These are phyloP conservation scores for Papilio helenus DNA, from an alignment of 1,140 invertebrate species.

Conservation along the genomic window DNA sequence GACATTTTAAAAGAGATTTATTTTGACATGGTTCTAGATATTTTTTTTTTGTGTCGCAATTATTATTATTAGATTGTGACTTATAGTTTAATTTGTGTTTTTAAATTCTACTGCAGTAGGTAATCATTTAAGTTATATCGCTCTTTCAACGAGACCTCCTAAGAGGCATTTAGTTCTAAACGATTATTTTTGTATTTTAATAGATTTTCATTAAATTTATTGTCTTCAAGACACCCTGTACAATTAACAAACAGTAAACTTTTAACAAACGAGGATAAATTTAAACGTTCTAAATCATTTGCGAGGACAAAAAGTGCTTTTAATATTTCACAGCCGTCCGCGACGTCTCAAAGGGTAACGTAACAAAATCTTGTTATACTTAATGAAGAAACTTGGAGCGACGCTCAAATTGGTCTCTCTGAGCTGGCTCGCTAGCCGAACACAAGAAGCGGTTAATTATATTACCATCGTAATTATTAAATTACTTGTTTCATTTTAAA, in stretches of 20 bases:
- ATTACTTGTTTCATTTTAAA: constrained; percentile 22
- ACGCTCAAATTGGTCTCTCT: constrained; percentile 68
- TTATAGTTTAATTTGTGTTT: no score
- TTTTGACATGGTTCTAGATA: neutral
- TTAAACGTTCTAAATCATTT: constrained; percentile 41
- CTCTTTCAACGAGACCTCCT: no score
- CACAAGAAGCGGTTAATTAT: constrained; percentile 26
- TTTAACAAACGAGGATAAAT: constrained; percentile 38
- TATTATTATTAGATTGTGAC: no score
- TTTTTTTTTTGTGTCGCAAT: neutral
- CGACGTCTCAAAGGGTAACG: constrained; percentile 63
- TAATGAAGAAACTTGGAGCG: constrained; percentile 74
- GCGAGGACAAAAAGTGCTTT: constrained; percentile 50
- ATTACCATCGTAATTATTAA: constrained; percentile 38
- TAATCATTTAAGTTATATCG: no score
- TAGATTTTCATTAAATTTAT: no score
- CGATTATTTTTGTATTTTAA: neutral
- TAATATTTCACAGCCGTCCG: constrained; percentile 58
- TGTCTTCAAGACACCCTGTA: neutral
- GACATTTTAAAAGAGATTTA: neutral
- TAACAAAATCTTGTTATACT: constrained; percentile 70
- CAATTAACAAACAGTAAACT: neutral
- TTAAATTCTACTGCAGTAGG: no score
- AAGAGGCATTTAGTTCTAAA: neutral
- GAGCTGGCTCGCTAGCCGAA: constrained; percentile 40